A percentile compares a stretch with the other conserved stretches of the same genome.
These are phyloP conservation scores for Thalassophryne amazonica DNA, from an alignment of 2,797 vertebrate genomes.

Conservation along the genomic window DNA sequence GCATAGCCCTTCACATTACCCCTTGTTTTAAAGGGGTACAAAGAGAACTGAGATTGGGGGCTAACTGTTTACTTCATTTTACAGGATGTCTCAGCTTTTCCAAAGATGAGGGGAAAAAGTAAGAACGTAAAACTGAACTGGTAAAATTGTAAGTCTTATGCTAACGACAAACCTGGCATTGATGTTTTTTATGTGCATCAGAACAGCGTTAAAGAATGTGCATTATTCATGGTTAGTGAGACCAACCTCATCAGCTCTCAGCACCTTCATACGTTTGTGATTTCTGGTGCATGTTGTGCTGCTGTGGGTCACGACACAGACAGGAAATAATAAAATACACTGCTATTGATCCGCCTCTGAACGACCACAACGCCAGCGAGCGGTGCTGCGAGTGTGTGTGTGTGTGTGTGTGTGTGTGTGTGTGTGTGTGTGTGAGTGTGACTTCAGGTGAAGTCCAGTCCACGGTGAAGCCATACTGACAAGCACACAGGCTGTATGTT, in stretches of 20 bases:
- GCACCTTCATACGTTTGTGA: not conserved
- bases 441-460: not conserved
- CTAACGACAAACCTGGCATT: not conserved
- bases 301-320: not conserved
- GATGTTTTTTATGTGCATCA: not conserved
- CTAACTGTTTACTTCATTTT: too few species aligned
- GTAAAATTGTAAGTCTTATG: too few species aligned
- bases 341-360: not conserved
- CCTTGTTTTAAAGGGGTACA: too few species aligned
- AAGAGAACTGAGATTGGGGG: too few species aligned
- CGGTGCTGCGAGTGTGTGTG: not conserved
- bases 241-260: not conserved
- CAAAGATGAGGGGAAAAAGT: too few species aligned
- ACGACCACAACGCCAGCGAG: not conserved
- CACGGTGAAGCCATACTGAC: conserved; percentile 22
- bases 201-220: not conserved
- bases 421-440: not conserved
- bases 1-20: too few species aligned
- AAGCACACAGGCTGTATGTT: conserved; percentile 6
- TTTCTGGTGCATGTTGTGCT: accelerated
- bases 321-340: not conserved
- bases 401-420: too few species aligned
- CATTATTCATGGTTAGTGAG: conserved; percentile 4
- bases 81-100: too few species aligned
- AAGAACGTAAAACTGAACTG: too few species aligned